These are phyloP conservation scores for Geotrypetes seraphini DNA, from an alignment of 2,797 vertebrate species.

Conservation along the genomic window DNA sequence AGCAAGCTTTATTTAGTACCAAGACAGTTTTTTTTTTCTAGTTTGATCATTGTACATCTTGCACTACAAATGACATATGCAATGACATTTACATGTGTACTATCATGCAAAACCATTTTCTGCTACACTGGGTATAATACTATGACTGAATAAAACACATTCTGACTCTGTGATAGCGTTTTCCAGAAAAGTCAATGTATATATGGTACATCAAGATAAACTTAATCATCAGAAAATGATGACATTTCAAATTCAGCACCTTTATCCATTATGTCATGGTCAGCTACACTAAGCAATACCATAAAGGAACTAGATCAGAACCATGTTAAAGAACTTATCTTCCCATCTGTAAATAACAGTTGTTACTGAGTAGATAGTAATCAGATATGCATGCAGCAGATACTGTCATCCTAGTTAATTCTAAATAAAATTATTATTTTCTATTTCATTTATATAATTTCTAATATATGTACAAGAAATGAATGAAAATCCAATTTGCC, in stretches of 20 bases:
- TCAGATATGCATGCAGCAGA: conserved; percentile 21
- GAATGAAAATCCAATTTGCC: too few species aligned
- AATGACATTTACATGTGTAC: conserved; percentile 77
- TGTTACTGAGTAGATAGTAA: conserved; percentile 13
- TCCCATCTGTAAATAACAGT: conserved; percentile 5
- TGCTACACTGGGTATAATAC: conserved; percentile 77
- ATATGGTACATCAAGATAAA: conserved; percentile 39
- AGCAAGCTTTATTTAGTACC: conserved; percentile 54
- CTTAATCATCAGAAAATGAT: conserved; percentile 32
- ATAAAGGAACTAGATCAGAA: conserved; percentile 14
- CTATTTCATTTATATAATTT: too few species aligned
- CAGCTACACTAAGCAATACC: conserved; percentile 30
- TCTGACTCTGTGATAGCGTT: conserved; percentile 43
- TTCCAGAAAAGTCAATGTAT: conserved; percentile 44
- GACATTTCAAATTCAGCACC: conserved; percentile 30
- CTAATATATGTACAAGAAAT: too few species aligned
- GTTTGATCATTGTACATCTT: conserved; percentile 41
- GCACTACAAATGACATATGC: conserved; percentile 61
- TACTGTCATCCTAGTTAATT: too few species aligned
- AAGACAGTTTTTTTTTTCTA: conserved; percentile 45
- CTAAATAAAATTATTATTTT: too few species aligned
- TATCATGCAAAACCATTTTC: conserved; percentile 70
- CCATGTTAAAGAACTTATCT: conserved; percentile 15
- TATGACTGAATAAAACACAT: conserved; percentile 51
- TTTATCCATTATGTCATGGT: conserved; percentile 24